These are phyloP conservation scores for Helicoverpa assulta DNA, from an alignment of 2,888 invertebrate genomes.

Conservation along the genomic window DNA sequence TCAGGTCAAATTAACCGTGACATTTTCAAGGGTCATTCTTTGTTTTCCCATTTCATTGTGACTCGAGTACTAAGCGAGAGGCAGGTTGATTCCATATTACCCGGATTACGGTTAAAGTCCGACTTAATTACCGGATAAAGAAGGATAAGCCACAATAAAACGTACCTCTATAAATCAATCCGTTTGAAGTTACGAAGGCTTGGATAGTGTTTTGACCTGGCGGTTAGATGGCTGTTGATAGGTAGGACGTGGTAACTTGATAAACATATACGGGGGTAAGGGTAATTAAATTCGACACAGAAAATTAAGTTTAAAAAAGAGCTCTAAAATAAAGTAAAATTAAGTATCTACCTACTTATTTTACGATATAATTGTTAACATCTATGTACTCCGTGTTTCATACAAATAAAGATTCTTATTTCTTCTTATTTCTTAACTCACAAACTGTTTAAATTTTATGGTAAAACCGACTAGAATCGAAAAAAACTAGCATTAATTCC, in stretches of 20 bases:
- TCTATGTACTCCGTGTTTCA: no score
- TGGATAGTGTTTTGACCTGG: constrained; percentile 32
- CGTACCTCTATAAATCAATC: constrained; percentile 82
- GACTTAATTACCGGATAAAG: constrained; percentile 83
- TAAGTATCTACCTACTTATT: no score
- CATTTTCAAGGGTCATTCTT: constrained; percentile 16
- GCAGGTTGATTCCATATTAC: constrained; percentile 67
- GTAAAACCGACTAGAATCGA: no score
- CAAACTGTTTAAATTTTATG: no score
- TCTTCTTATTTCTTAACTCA: no score
- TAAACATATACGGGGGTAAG: neutral
- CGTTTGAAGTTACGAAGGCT: constrained; percentile 69
- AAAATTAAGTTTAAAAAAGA: neutral
- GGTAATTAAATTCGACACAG: constrained; percentile 8
- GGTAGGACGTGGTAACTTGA: neutral
- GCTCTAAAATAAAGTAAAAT: no score
- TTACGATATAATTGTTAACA: no score
- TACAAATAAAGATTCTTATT: no score
- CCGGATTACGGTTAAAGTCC: constrained; percentile 74
- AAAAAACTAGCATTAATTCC: no score
- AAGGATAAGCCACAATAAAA: constrained; percentile 78
- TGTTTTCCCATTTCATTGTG: constrained; percentile 53
- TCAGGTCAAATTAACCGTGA: neutral
- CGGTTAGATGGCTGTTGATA: neutral
- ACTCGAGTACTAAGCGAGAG: constrained; percentile 57